Evolutionary conservation across 2,113 vertebrate genomes (phyloP), one percentile per base, ranked within the genome.

Genomic region (Sakesphorus luctuosus): DNA sequence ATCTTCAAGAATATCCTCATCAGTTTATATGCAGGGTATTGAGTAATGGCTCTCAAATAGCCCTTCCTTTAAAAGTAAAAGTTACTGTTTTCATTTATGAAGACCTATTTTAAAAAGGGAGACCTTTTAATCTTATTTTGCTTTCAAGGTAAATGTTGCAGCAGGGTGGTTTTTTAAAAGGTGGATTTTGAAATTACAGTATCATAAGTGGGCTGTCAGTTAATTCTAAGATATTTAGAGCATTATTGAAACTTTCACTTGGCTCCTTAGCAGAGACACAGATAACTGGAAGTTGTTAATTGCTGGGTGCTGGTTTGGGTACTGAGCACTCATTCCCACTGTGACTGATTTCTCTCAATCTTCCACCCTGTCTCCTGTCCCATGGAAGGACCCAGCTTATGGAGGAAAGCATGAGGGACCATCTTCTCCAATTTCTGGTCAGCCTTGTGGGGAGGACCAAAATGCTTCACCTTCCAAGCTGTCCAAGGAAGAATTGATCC

Each of bases 401-500:
- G 98, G 97, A 96, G 96, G 98, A 90, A 98, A 98, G 96, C 97
- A 98, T 99, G 98, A 99, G 96, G 98, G 97, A 87, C 97, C 98
- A 61, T 98, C 98, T 9, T 99, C 99, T 71, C 97, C 98, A 46
- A 94, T 99, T 83, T 97, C 99, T 87, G 97, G 97, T 66, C 98
- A 99, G 26, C 96, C 98, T 52, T 97, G 98, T 83, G 98, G 97
- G 46, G 99, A 99, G 46, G 99, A 99, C 44, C 99, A 99, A 97
- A 99, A 99, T 85, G 97, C 98, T 26, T 99, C 99, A 46, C 99
- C 99, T 62, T 99, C 99, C 94, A 99, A 99, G 94, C 98, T 99
- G 53, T 99, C 99, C 61, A 99, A 99, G 94, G 99, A 99, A 95
- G 99, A 99, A 97, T 94, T 99, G 94, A 99, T 99, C 93, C 99